Conservation (phyloP, 2,113 vertebrate species). For the Orientallactaga bullata region DNA sequence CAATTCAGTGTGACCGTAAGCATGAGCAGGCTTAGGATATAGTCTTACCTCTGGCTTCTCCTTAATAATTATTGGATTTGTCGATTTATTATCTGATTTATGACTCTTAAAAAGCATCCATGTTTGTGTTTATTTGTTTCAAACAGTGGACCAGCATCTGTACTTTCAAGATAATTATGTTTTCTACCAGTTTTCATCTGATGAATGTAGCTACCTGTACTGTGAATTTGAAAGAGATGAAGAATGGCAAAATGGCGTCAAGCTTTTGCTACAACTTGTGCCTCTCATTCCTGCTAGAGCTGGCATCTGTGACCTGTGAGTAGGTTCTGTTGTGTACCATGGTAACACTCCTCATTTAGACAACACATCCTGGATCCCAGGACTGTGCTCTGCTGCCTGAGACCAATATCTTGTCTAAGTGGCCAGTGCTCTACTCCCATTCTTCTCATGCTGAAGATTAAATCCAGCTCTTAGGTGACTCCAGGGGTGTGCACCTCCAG, state of each 20-base stretch:
- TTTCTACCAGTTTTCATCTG: conserved; percentile 98
- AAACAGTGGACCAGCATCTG: conserved; percentile 94
- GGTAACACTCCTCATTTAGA: background rate
- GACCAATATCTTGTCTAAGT: conserved; percentile 4
- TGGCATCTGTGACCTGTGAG: conserved; percentile 93
- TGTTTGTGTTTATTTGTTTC: conserved; percentile 73
- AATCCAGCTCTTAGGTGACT: background rate
- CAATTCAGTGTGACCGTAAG: background rate
- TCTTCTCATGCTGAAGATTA: conserved; percentile 36
- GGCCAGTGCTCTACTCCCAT: conserved; percentile 14
- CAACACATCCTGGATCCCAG: background rate
- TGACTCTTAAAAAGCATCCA: background rate
- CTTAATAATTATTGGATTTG: conserved; percentile 4
- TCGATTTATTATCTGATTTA: conserved; percentile 3
- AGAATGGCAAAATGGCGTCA: conserved; percentile 95
- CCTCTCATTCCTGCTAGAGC: conserved; percentile 92
- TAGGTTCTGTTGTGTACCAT: conserved; percentile 48
- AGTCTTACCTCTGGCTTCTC: background rate
- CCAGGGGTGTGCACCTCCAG: background rate
- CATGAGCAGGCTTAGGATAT: background rate
- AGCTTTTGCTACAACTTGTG: conserved; percentile 93
- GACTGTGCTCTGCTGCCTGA: background rate
- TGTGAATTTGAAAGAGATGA: conserved; percentile 96
- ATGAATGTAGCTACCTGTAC: conserved; percentile 94
- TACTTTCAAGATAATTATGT: conserved; percentile 95